Evolutionary conservation across 2,888 invertebrate species (phyloP).

Genomic region (Pardosa pseudoannulata): DNA sequence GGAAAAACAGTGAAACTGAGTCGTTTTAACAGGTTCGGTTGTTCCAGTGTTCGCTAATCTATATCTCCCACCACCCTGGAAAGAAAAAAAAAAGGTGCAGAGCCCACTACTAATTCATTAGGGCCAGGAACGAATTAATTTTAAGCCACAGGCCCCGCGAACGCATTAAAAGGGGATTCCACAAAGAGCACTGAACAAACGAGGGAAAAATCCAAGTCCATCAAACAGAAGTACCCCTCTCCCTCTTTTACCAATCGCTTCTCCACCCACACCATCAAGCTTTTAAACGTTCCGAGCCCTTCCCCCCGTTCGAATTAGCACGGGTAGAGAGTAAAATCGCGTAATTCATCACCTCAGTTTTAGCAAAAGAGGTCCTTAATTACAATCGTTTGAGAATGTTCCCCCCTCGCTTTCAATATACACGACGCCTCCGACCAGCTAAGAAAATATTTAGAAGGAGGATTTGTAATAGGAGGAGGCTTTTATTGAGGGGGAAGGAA

Average conservation of each 20-base stretch:
- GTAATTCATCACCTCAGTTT: constrained; percentile 5
- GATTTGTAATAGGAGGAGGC: not conserved
- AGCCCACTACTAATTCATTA: no score
- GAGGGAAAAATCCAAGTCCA: no score
- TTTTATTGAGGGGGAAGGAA: not conserved
- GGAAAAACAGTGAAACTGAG: no score
- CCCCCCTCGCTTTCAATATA: constrained; percentile 54
- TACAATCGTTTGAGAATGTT: constrained; percentile 55
- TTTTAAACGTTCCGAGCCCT: not conserved
- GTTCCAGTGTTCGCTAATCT: no score
- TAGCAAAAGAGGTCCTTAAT: constrained; percentile 35
- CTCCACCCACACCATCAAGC: not conserved
- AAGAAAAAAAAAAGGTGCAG: no score
- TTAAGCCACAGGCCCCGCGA: no score
- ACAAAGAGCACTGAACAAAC: no score
- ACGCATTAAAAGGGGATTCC: no score
- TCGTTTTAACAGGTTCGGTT: no score
- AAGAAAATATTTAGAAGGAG: constrained; percentile 5
- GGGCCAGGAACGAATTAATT: no score
- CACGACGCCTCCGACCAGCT: not conserved
- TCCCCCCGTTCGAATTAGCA: not conserved
- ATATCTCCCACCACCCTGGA: no score
- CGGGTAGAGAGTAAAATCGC: not conserved
- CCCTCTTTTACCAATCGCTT: not conserved
- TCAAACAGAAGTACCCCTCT: no score